Base-by-base conservation (phyloP, 2,888 invertebrate species). In the Andrena haemorrhoa region DNA sequence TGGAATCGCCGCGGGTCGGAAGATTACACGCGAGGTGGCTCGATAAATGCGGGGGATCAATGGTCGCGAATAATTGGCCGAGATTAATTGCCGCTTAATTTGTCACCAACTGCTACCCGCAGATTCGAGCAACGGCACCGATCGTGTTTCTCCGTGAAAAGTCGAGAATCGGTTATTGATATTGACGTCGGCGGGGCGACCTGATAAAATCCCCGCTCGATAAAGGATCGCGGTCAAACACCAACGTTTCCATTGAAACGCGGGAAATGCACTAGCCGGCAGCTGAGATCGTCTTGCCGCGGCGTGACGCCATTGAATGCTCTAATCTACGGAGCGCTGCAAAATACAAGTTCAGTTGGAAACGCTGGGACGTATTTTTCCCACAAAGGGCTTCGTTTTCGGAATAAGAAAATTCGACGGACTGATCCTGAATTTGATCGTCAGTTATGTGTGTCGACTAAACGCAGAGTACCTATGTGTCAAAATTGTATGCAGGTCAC, bases 61-160 rank as follows among this genome's bases (percentile, higher is more conserved):
- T 33, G 51, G 47, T 72, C 35, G 51, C 16, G 12, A 23, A 23
- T 71, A 63, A 71, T 63, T 16, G 16, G 51, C 16, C 10, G 31
- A 23, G 12, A 51, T 63, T 72, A 72, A 72, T 72, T 63, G 35
- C 63, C 1, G 23, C 26, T 63, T 72, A 72, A 72, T 72, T 72
- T 51, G 51, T 63, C 33, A 16, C 16, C 69, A 61, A 61, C 60
- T 47, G 29, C 23, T 64, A 33, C 16, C 7, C 16, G 49, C 26
- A 41, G 20, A 35, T 60, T 26, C 12, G 47, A 29, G 16, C 12
- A 33, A 64, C 23, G 71, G 6, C 53, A 31, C 20, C 41, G 47
- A 31, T 49, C 47, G 23, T 12, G 3, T 31, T 20, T 53, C 53
- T 20, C 23, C 20, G 20, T 26, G 56, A 35, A 72, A 72, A 64